phyloP scores from a whole-genome alignment of 2,797 vertebrate species.

The Columba guinea region DNA sequence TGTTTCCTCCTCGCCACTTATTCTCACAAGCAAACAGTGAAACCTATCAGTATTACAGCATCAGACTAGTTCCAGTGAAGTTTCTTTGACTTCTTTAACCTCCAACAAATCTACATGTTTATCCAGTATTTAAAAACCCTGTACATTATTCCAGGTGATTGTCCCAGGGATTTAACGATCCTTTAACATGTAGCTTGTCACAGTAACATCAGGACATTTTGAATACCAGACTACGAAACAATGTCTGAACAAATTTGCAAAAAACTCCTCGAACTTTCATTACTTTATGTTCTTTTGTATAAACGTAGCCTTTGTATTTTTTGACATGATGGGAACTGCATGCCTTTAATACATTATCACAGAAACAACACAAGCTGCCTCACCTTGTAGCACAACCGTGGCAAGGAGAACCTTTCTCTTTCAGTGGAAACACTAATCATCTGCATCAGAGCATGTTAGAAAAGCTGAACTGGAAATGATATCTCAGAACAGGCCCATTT shows the following conservation, averaged over 20 bases:
- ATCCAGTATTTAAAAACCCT: neutral
- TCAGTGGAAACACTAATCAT: neutral
- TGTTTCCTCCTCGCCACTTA: neutral
- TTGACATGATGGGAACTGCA: neutral
- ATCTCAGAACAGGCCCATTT: neutral
- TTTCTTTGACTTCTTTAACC: neutral
- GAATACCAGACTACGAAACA: neutral
- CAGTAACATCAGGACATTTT: neutral
- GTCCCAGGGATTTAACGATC: neutral
- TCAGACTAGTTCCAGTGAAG: neutral
- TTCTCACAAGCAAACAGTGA: neutral
- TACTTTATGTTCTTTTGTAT: neutral
- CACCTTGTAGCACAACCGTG: neutral
- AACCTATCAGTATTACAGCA: neutral
- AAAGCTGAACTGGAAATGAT: neutral
- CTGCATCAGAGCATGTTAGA: neutral
- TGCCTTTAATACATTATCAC: neutral
- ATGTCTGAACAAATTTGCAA: neutral
- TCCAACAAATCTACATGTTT: neutral
- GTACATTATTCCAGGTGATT: neutral
- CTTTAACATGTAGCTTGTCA: neutral
- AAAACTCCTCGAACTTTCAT: neutral
- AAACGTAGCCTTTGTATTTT: neutral
- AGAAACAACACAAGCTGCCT: neutral
- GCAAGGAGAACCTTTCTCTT: neutral